A percentile compares a stretch with the other conserved stretches of the same genome.
Evolutionary conservation across 2,888 invertebrate genomes (phyloP).

Genomic region (Lymantria monacha): DNA sequence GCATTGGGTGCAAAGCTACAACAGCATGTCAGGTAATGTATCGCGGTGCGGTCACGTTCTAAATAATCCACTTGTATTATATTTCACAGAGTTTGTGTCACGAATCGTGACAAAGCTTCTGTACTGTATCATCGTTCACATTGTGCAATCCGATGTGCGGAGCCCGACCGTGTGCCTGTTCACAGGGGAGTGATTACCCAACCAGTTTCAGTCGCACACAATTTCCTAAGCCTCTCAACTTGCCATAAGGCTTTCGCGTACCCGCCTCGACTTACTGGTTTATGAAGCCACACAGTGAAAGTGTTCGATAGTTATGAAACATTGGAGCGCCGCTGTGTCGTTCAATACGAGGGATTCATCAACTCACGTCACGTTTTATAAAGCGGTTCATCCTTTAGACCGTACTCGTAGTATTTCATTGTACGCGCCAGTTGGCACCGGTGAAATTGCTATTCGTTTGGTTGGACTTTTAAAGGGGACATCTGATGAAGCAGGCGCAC

Average conservation of each 20-base stretch:
- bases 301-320: slow-evolving; percentile 55
- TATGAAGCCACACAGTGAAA: slow-evolving; percentile 56
- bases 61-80: slow-evolving; percentile 68
- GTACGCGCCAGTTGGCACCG: slow-evolving; percentile 62
- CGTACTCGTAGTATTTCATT: slow-evolving; percentile 45
- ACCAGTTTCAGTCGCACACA: slow-evolving; percentile 56
- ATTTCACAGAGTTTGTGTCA: slow-evolving; percentile 62
- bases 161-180: slow-evolving; percentile 53
- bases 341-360: slow-evolving; percentile 25
- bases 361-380: slow-evolving; percentile 31
- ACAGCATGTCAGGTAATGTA: slow-evolving; percentile 50
- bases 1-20: slow-evolving; percentile 43
- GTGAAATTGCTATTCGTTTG: slow-evolving; percentile 66
- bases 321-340: slow-evolving; percentile 14
- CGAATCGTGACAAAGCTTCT: slow-evolving; percentile 61
- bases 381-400: slow-evolving; percentile 28
- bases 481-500: slow-evolving; percentile 60
- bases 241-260: slow-evolving; percentile 50
- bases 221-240: slow-evolving; percentile 57
- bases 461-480: slow-evolving; percentile 67
- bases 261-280: slow-evolving; percentile 43
- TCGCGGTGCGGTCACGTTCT: slow-evolving; percentile 68
- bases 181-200: slow-evolving; percentile 58
- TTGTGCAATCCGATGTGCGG: slow-evolving; percentile 63
- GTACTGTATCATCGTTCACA: slow-evolving; percentile 54